Conservation (phyloP, 1,140 invertebrate genomes). For the Brachionus plicatilis region DNA sequence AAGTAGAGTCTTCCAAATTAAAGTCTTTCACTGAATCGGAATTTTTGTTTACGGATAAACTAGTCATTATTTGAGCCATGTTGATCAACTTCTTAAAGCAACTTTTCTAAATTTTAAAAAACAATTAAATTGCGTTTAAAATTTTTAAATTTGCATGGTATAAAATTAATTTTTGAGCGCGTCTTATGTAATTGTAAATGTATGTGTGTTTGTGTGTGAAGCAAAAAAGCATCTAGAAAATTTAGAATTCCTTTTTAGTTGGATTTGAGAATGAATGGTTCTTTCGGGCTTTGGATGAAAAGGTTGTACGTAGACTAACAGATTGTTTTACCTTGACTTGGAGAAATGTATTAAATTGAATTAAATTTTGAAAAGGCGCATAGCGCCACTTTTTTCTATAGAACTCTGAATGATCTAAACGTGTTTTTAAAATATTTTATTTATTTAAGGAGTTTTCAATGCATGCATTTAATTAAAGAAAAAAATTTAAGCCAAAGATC, state of each 20-base stretch:
- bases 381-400: background rate
- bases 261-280: no score
- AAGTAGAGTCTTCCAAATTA: conserved; percentile 6
- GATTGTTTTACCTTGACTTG: no score
- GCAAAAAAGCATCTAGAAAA: background rate
- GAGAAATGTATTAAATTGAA: background rate
- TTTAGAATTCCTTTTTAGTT: background rate
- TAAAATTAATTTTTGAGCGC: background rate
- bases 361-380: background rate
- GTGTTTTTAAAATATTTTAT: background rate
- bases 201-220: background rate
- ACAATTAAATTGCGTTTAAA: conserved; percentile 16
- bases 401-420: background rate
- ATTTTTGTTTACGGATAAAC: conserved; percentile 18
- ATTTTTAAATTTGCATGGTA: background rate
- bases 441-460: background rate
- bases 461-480: background rate
- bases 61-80: conserved; percentile 6
- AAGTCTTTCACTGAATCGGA: conserved; percentile 1
- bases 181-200: background rate
- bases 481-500: background rate
- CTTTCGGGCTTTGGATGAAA: background rate
- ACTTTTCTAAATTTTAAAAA: background rate
- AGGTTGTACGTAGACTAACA: background rate
- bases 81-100: conserved; percentile 17